Percentiles rank a stretch among this genome's conserved stretches.
These are phyloP conservation scores for Mythimna lalbum DNA, from an alignment of 2,888 invertebrate genomes.

Conservation along the genomic window DNA sequence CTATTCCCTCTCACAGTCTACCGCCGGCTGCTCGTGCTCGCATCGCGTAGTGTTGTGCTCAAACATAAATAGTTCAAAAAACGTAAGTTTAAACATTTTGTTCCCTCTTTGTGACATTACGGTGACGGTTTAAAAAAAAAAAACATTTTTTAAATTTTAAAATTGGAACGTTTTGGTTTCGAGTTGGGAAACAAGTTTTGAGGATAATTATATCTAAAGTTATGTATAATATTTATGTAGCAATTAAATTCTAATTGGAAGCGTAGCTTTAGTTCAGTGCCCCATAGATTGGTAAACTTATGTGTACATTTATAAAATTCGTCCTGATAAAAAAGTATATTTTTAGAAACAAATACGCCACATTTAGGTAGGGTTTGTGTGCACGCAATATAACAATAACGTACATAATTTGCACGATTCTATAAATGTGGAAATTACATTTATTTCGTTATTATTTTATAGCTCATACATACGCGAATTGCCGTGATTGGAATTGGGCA, in stretches of 20 bases:
- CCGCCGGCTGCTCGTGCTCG: slow-evolving; percentile 66
- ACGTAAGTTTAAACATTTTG: slow-evolving; percentile 74
- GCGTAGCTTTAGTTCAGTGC: not conserved
- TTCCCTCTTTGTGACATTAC: slow-evolving; percentile 15
- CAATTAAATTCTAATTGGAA: slow-evolving; percentile 11
- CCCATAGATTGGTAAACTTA: not conserved
- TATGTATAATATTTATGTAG: not conserved
- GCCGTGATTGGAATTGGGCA: slow-evolving; percentile 18
- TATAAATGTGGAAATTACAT: no score
- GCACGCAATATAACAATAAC: slow-evolving; percentile 24
- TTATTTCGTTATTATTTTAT: slow-evolving; percentile 5
- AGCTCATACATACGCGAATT: slow-evolving; percentile 28
- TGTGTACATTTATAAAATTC: not conserved
- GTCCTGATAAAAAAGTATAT: not conserved
- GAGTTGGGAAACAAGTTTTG: slow-evolving; percentile 6
- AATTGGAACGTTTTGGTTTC: not conserved
- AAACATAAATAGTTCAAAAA: slow-evolving; percentile 65
- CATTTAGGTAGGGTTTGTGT: not conserved
- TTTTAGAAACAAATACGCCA: not conserved
- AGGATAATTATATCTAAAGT: not conserved
- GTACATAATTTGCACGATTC: not conserved
- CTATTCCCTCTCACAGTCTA: slow-evolving; percentile 71
- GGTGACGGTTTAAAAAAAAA: no score
- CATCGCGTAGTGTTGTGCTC: slow-evolving; percentile 62
- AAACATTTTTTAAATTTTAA: not conserved